phyloP scores from a whole-genome alignment of 2,888 invertebrate genomes.

The Acleris emargana region DNA sequence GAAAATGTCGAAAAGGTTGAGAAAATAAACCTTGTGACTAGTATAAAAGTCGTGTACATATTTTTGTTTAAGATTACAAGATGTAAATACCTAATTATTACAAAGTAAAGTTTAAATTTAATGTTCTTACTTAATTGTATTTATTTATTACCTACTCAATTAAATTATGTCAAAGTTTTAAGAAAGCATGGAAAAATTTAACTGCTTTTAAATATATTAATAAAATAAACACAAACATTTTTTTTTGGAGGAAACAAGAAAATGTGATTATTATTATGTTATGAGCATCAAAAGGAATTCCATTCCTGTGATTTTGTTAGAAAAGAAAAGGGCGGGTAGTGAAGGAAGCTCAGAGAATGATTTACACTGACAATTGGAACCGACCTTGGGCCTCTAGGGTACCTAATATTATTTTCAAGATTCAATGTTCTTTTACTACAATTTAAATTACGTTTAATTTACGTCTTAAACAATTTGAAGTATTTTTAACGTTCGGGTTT shows the following conservation, averaged over 20 bases:
- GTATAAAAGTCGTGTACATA: conserved; percentile 32
- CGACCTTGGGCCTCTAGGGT: not conserved
- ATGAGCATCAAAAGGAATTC: conserved; percentile 3
- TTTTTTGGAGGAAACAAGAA: not conserved
- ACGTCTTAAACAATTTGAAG: not conserved
- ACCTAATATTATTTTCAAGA: conserved; percentile 2
- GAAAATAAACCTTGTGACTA: conserved; percentile 42
- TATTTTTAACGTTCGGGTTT: not conserved
- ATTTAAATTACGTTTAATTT: conserved; percentile 15
- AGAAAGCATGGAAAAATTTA: not conserved
- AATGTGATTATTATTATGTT: not conserved
- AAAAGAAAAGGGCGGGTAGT: conserved; percentile 1
- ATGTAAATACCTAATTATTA: no score
- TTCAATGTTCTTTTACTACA: conserved; percentile 7
- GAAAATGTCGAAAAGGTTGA: conserved; percentile 42
- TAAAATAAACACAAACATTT: no score
- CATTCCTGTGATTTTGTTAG: conserved; percentile 3
- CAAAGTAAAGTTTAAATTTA: no score
- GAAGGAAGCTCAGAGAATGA: conserved; percentile 3
- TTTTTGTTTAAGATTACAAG: not conserved
- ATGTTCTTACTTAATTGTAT: no score
- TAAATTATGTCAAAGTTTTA: not conserved
- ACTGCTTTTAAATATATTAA: not conserved
- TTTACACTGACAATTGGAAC: conserved; percentile 14
- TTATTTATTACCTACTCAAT: no score